Percentiles rank a stretch among this genome's conserved stretches.
These are phyloP conservation scores for Philopotamus ludificatus DNA, from an alignment of 1,140 invertebrate species.

Conservation along the genomic window DNA sequence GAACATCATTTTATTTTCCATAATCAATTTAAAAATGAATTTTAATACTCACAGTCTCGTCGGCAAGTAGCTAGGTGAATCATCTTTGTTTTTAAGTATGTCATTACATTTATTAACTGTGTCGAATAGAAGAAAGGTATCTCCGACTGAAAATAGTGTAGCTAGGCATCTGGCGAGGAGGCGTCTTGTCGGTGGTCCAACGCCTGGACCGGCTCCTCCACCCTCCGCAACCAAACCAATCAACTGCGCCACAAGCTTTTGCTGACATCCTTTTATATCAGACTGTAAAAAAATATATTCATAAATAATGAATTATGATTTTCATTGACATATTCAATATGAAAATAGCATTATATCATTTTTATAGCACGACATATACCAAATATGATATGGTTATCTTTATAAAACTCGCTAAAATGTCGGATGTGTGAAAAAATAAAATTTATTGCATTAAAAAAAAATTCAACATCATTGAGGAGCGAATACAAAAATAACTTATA, in stretches of 20 bases:
- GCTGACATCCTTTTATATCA: constrained; percentile 95
- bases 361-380: no score
- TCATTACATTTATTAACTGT: constrained; percentile 99
- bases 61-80: constrained; percentile 90
- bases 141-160: constrained; percentile 94
- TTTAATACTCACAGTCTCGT: constrained; percentile 83
- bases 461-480: not conserved
- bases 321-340: no score
- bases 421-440: no score
- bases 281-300: no score
- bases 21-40: not conserved
- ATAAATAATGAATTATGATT: no score
- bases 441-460: no score
- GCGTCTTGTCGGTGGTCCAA: constrained; percentile 89
- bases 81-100: constrained; percentile 95
- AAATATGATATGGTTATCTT: no score
- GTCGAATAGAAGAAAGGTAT: constrained; percentile 95
- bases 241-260: constrained; percentile 92
- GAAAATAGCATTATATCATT: no score
- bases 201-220: constrained; percentile 52
- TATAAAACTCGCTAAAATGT: no score
- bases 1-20: not conserved
- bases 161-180: constrained; percentile 92
- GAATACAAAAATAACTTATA: not conserved
- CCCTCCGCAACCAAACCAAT: constrained; percentile 80